Evolutionary conservation across 2,888 invertebrate species (phyloP).

Genomic region (Thelaira solivaga): DNA sequence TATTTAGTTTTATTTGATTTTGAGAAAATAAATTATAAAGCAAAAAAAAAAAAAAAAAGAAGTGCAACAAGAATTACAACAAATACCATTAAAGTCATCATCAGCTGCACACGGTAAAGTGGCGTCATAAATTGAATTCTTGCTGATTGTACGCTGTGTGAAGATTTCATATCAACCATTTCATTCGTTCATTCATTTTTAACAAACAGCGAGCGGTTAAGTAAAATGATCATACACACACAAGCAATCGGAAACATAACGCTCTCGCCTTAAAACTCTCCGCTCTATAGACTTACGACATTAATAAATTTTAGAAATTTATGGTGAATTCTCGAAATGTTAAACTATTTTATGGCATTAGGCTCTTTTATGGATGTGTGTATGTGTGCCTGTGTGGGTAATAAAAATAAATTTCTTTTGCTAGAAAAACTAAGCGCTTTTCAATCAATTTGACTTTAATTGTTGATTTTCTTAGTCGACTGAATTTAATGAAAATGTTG

Average conservation of each 20-base stretch:
- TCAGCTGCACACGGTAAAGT: conserved; percentile 52
- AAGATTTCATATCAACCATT: conserved; percentile 39
- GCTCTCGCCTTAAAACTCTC: too few relatives aligned
- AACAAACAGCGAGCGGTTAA: neutral
- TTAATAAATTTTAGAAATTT: conserved; percentile 44
- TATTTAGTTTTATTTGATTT: conserved; percentile 52
- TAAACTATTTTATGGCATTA: conserved; percentile 33
- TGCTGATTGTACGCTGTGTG: conserved; percentile 37
- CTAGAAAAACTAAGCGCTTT: neutral
- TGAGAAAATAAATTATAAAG: neutral
- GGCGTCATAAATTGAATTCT: conserved; percentile 57
- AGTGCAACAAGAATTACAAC: neutral
- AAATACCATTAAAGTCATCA: conserved; percentile 41
- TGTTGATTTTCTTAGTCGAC: too few relatives aligned
- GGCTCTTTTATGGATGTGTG: too few relatives aligned
- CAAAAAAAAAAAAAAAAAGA: neutral
- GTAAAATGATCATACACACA: too few relatives aligned
- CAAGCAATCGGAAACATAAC: too few relatives aligned
- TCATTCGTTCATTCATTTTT: conserved; percentile 20
- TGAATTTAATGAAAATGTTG: too few relatives aligned
- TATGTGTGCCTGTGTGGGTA: too few relatives aligned
- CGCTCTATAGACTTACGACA: conserved; percentile 21
- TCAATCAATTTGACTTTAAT: too few relatives aligned
- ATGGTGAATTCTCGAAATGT: conserved; percentile 41
- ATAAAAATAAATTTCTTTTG: conserved; percentile 27